These are phyloP conservation scores for Peribatodes rhomboidaria DNA, from an alignment of 2,888 invertebrate genomes.

Conservation along the genomic window DNA sequence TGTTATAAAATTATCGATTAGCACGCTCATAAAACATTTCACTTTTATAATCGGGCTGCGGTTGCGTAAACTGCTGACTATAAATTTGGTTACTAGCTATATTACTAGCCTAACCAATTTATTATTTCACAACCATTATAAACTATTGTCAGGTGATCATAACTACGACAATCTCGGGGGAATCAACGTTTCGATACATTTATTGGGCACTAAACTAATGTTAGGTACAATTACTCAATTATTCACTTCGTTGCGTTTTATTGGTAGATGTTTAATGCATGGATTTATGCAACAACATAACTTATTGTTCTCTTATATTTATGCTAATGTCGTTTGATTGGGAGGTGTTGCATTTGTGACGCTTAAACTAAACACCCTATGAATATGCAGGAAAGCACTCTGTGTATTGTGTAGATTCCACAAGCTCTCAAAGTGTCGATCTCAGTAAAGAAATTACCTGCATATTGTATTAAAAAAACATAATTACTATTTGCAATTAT, in stretches of 20 bases:
- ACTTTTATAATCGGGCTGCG: conserved; percentile 35
- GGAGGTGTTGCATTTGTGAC: conserved; percentile 70
- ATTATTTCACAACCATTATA: conserved; percentile 36
- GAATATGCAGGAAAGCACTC: conserved; percentile 63
- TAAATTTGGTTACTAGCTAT: conserved; percentile 49
- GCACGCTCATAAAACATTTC: conserved; percentile 32
- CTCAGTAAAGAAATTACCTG: neutral
- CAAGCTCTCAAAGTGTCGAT: neutral
- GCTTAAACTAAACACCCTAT: conserved; percentile 63
- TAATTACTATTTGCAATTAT: no score
- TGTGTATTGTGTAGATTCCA: conserved; percentile 1
- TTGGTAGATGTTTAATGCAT: conserved; percentile 53
- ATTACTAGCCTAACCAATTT: conserved; percentile 37
- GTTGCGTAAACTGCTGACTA: conserved; percentile 45
- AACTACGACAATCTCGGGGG: conserved; percentile 33
- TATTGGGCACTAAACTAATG: conserved; percentile 47
- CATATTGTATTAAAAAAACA: neutral
- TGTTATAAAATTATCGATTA: conserved; percentile 38
- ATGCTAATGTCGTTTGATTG: conserved; percentile 67
- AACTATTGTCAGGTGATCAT: conserved; percentile 37
- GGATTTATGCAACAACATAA: conserved; percentile 48
- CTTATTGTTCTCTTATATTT: conserved; percentile 64
- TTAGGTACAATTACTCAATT: conserved; percentile 56
- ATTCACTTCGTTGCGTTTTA: conserved; percentile 50
- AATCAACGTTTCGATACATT: conserved; percentile 37